Evolutionary conservation across 2,113 vertebrate genomes (phyloP).

Genomic region (Centropus bengalensis): DNA sequence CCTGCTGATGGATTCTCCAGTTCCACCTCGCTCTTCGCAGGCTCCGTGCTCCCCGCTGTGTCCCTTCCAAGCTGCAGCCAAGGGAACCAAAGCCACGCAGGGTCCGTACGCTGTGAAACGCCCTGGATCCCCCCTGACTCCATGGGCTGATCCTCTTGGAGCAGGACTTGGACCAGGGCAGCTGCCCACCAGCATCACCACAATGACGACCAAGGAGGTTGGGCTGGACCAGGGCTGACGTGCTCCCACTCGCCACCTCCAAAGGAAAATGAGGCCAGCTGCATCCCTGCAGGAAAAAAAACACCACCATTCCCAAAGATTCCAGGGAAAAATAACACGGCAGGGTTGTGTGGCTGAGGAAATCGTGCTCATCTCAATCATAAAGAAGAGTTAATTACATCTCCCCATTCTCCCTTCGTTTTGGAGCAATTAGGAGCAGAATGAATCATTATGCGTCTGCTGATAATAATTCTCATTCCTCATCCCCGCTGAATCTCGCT

Average conservation of each 20-base stretch:
- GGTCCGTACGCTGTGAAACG: fast-evolving
- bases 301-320: fast-evolving
- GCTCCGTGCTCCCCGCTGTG: fast-evolving
- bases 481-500: neutral
- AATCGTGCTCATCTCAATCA: neutral
- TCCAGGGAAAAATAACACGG: neutral
- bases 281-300: neutral
- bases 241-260: neutral
- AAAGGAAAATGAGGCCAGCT: neutral
- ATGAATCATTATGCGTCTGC: neutral
- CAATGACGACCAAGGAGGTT: neutral
- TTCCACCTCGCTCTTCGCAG: neutral
- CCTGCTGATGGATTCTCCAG: fast-evolving
- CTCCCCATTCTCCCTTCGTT: neutral
- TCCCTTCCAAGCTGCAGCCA: fast-evolving
- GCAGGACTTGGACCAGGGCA: fast-evolving
- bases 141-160: neutral
- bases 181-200: fast-evolving
- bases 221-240: neutral
- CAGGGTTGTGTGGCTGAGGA: neutral
- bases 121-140: neutral
- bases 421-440: neutral
- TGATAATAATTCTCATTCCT: neutral
- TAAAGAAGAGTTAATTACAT: neutral
- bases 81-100: neutral